Conservation (phyloP, 2,888 invertebrate species). For the Stegana nigrithorax region DNA sequence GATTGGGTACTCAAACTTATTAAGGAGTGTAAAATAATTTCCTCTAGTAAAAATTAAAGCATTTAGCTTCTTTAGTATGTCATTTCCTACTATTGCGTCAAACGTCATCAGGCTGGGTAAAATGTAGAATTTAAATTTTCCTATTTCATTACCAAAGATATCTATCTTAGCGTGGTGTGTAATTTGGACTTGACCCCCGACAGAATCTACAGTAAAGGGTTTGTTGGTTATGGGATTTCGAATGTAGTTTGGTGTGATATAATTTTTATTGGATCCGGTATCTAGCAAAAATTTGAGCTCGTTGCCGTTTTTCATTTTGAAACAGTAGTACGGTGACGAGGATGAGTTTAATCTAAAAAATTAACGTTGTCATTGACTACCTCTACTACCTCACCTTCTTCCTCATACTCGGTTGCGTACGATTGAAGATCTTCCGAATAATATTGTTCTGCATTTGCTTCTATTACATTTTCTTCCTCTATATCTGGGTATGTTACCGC, state of each 20-base stretch:
- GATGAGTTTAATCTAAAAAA: no score
- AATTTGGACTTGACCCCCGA: neutral
- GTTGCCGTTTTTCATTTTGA: no score
- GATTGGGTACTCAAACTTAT: neutral
- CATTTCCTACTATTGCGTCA: neutral
- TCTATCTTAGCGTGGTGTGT: neutral
- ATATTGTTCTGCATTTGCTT: no score
- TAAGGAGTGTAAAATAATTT: conserved; percentile 1
- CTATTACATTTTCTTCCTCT: no score
- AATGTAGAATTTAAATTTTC: neutral
- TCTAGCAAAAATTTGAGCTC: no score
- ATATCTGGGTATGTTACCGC: no score
- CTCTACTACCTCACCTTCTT: no score
- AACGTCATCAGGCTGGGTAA: neutral
- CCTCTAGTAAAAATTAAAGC: neutral
- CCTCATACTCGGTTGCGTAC: no score
- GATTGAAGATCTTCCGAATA: no score
- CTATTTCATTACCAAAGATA: neutral
- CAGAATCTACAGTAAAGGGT: neutral
- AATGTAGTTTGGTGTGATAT: neutral
- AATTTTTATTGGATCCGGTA: no score
- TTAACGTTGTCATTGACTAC: no score
- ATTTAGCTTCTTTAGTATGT: neutral
- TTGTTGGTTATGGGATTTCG: neutral
- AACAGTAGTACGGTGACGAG: no score